phyloP scores from a whole-genome alignment of 2,797 vertebrate species.

The Cossypha polioptera region DNA sequence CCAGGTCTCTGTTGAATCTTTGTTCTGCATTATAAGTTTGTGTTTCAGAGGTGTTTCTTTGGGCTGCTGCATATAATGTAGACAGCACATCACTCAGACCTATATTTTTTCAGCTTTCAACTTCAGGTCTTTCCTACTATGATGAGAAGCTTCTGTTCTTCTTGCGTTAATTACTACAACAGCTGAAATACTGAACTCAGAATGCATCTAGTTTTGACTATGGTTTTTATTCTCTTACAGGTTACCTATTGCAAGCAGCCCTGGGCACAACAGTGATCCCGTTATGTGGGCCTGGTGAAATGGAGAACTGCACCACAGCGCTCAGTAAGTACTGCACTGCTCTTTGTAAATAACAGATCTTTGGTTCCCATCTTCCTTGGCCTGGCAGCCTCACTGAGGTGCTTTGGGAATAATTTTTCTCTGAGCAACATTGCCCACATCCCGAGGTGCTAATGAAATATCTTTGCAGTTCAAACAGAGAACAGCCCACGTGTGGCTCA shows the following conservation, averaged over 20 bases:
- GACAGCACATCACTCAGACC: not conserved
- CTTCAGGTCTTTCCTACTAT: not conserved
- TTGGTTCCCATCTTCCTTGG: not conserved
- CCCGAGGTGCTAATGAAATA: not conserved
- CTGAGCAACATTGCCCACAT: not conserved
- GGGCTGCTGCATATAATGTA: not conserved
- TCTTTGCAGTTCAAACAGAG: slow-evolving; percentile 70
- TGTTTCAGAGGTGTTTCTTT: not conserved
- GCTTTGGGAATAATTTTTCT: not conserved
- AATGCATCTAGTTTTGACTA: not conserved
- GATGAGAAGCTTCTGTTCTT: not conserved
- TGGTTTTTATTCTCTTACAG: slow-evolving; percentile 18
- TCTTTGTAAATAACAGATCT: not conserved
- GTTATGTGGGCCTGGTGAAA: slow-evolving; percentile 65
- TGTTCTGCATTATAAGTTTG: not conserved
- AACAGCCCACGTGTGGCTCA: slow-evolving; percentile 66
- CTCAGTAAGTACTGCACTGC: slow-evolving; percentile 54
- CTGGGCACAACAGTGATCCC: slow-evolving; percentile 75
- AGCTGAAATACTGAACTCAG: not conserved
- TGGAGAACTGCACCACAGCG: slow-evolving; percentile 73
- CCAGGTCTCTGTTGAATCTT: not conserved
- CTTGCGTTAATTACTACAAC: not conserved
- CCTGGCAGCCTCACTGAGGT: not conserved
- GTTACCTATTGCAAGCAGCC: slow-evolving; percentile 56
- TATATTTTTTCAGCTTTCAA: not conserved